Conservation (phyloP, 2,113 vertebrate genomes). For the Podiceps cristatus region DNA sequence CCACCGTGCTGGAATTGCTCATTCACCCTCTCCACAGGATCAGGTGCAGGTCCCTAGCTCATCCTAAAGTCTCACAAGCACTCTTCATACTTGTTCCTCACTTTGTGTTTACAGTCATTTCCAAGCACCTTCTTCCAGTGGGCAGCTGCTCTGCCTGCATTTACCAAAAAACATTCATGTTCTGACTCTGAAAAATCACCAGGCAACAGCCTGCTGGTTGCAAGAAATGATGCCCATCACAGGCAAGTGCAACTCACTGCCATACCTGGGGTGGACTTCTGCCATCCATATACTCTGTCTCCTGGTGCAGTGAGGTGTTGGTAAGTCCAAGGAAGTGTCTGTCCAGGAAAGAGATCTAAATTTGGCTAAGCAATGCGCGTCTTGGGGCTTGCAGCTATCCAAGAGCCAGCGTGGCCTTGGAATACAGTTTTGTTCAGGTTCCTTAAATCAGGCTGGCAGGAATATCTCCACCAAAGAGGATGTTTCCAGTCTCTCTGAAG, state of each 20-base stretch:
- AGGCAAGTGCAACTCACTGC: background rate
- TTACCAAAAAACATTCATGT: background rate
- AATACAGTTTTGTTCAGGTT: background rate
- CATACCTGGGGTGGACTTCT: background rate
- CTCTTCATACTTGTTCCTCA: background rate
- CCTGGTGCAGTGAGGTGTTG: background rate
- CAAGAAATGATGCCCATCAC: background rate
- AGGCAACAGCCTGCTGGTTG: background rate
- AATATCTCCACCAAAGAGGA: background rate
- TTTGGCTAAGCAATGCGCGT: background rate
- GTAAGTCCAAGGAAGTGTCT: background rate
- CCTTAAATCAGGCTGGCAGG: background rate
- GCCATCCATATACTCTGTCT: background rate
- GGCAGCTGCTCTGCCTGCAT: background rate
- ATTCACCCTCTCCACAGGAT: accelerated
- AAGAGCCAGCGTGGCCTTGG: background rate
- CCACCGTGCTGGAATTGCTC: background rate
- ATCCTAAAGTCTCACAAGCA: background rate
- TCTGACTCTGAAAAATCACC: background rate
- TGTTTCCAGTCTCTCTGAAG: background rate
- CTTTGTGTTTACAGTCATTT: background rate
- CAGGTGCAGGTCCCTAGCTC: background rate
- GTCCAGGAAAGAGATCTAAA: background rate
- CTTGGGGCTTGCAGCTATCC: background rate
- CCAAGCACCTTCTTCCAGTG: background rate